Percentiles rank a stretch among this genome's conserved stretches.
phyloP scores from a whole-genome alignment of 2,888 invertebrate species.

The Criorhina ranunculi region DNA sequence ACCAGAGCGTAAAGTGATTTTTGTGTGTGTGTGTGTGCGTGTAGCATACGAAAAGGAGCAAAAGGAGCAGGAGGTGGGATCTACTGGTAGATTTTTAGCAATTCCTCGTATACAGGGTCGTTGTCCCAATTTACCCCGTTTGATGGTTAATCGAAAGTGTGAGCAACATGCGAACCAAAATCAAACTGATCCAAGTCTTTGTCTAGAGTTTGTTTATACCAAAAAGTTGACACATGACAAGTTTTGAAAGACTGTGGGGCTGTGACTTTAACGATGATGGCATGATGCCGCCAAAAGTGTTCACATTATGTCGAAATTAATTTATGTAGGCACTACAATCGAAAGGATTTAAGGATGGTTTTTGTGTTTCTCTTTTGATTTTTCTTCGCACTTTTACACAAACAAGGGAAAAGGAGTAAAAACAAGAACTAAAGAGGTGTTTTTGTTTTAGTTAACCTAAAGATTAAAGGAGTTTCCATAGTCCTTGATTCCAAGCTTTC shows the following conservation, averaged over 20 bases:
- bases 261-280: conserved; percentile 24
- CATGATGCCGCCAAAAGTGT: conserved; percentile 46
- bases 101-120: conserved; percentile 9
- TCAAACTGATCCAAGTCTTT: neutral
- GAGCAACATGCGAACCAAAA: conserved; percentile 40
- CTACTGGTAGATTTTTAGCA: conserved; percentile 27
- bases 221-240: conserved; percentile 21
- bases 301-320: conserved; percentile 46
- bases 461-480: too few relatives aligned
- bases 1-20: conserved; percentile 40
- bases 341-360: neutral
- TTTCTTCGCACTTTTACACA: conserved; percentile 30
- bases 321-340: conserved; percentile 5
- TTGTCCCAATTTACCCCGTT: conserved; percentile 41
- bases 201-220: neutral
- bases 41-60: neutral
- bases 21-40: conserved; percentile 2
- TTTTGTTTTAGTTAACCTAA: too few relatives aligned
- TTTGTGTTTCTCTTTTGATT: conserved; percentile 15
- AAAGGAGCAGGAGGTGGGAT: neutral
- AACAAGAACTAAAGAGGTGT: too few relatives aligned
- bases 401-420: too few relatives aligned
- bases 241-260: neutral
- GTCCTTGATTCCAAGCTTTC: too few relatives aligned
- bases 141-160: conserved; percentile 24